Percentiles rank a stretch among this genome's conserved stretches.
phyloP scores from a whole-genome alignment of 2,797 vertebrate genomes.

The Channallabes apus region DNA sequence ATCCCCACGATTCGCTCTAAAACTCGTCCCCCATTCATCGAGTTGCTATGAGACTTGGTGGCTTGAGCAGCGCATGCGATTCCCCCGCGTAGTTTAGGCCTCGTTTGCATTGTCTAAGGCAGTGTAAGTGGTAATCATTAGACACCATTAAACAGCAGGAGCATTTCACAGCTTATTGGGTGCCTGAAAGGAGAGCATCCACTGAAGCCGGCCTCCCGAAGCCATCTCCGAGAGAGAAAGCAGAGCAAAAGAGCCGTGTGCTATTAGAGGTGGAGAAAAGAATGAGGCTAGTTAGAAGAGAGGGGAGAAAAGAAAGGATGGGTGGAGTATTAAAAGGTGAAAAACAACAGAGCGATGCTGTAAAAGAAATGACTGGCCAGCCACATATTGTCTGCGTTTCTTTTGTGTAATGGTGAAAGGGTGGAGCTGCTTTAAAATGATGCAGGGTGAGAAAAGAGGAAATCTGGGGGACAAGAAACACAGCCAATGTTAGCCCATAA shows the following conservation, averaged over 20 bases:
- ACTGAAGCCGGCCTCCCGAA: slow-evolving; percentile 46
- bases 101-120: slow-evolving; percentile 52
- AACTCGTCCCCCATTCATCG: slow-evolving; percentile 53
- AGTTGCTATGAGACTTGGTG: slow-evolving; percentile 58
- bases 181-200: slow-evolving; percentile 49
- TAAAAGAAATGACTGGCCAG: slow-evolving; percentile 79
- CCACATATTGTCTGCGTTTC: slow-evolving; percentile 77
- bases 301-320: slow-evolving; percentile 56
- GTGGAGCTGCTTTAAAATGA: slow-evolving; percentile 69
- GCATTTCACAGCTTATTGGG: slow-evolving; percentile 58
- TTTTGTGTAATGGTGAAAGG: slow-evolving; percentile 70
- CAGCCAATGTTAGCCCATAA: slow-evolving; percentile 77
- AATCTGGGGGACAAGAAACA: slow-evolving; percentile 64
- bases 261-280: slow-evolving; percentile 46
- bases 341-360: slow-evolving; percentile 66
- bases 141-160: slow-evolving; percentile 58
- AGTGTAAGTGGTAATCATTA: slow-evolving; percentile 64
- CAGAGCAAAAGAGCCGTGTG: slow-evolving; percentile 28
- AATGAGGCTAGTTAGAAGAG: slow-evolving; percentile 45
- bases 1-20: slow-evolving; percentile 50
- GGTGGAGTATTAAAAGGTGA: slow-evolving; percentile 50
- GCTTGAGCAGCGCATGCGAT: slow-evolving; percentile 49
- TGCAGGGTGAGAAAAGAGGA: slow-evolving; percentile 67
- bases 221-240: slow-evolving; percentile 32
- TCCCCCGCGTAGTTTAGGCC: slow-evolving; percentile 44